Evolutionary conservation across 2,888 invertebrate species (phyloP).

Genomic region (Biston betularia): DNA sequence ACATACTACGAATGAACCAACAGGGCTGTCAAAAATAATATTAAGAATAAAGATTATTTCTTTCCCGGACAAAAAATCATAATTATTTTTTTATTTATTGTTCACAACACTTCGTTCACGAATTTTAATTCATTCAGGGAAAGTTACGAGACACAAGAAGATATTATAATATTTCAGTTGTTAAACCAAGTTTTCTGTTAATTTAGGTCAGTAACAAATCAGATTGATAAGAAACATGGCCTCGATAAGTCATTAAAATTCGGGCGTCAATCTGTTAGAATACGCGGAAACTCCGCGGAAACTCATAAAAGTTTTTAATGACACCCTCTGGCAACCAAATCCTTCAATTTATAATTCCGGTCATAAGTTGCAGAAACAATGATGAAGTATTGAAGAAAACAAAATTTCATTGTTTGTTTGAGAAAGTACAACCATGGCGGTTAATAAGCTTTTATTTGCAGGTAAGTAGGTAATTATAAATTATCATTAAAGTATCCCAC

Average conservation of each 20-base stretch:
- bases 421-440: neutral
- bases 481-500: too few species aligned
- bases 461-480: too few species aligned
- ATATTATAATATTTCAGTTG: conserved; percentile 15
- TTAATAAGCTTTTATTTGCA: neutral
- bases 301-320: conserved; percentile 73
- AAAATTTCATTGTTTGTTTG: conserved; percentile 23
- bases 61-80: neutral
- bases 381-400: conserved; percentile 34
- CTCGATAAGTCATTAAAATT: conserved; percentile 60
- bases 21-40: too few species aligned
- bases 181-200: conserved; percentile 14
- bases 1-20: too few species aligned
- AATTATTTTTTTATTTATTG: neutral
- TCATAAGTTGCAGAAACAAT: conserved; percentile 53
- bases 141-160: neutral
- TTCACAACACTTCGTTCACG: neutral
- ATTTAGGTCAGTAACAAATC: conserved; percentile 32
- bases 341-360: conserved; percentile 61
- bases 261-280: conserved; percentile 58
- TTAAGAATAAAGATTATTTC: neutral
- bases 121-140: neutral
- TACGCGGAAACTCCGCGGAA: conserved; percentile 58
- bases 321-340: conserved; percentile 57
- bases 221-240: conserved; percentile 33